phyloP scores from a whole-genome alignment of 2,113 vertebrate genomes.

The Formicarius rufipectus region DNA sequence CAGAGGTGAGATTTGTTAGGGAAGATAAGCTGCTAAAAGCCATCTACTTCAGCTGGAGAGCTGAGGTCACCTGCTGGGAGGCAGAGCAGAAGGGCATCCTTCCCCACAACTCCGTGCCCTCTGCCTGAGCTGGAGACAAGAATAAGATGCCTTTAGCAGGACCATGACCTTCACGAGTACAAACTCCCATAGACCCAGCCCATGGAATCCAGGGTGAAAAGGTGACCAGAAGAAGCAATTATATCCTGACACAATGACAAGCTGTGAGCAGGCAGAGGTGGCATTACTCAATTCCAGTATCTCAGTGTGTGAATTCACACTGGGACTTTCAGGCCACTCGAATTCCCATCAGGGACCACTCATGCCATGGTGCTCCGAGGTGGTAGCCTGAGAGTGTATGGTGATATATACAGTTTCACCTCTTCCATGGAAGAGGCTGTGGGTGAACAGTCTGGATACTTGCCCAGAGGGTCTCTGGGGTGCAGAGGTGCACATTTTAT shows the following conservation, averaged over 20 bases:
- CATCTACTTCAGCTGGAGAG: background rate
- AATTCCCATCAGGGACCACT: background rate
- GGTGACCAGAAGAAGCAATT: background rate
- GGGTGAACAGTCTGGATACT: background rate
- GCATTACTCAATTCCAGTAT: background rate
- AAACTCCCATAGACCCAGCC: background rate
- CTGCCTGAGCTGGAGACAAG: background rate
- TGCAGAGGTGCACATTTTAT: background rate
- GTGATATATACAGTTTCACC: background rate
- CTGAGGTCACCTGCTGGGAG: background rate
- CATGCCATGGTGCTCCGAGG: background rate
- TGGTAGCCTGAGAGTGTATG: background rate
- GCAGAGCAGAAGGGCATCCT: background rate
- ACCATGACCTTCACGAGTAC: accelerated
- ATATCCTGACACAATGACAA: background rate
- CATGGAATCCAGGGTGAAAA: background rate
- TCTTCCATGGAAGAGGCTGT: background rate
- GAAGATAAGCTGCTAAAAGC: background rate
- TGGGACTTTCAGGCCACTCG: background rate
- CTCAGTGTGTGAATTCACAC: background rate
- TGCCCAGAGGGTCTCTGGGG: background rate
- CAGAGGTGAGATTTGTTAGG: background rate
- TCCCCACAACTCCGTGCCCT: background rate
- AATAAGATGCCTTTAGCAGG: background rate
- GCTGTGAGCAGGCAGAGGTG: background rate